Evolutionary conservation across 2,113 vertebrate species (phyloP), one percentile per base, ranked within the genome.

Genomic region (Loxodonta africana): DNA sequence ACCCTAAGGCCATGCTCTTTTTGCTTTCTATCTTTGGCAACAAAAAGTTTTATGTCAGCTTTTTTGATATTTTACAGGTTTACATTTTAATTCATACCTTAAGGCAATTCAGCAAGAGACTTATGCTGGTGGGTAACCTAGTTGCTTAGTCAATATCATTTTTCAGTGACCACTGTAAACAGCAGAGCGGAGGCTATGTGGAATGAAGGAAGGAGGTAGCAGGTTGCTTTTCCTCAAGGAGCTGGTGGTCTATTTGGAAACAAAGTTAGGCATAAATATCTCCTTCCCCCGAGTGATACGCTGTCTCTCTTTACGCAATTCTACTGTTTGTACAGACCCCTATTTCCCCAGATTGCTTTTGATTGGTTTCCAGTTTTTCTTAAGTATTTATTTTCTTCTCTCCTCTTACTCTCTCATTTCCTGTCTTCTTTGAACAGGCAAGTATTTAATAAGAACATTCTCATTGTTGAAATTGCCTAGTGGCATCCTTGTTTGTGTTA

Each of bases 1-100:
- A 95, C 93, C 98, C 97, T 76, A 83, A 98, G 97, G 97, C 88
- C 82, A 94, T 63, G 88, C 10, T 92, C 57, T 91, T 98, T 98
- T 94, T 91, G n/a, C 93, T 94, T 98, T 97, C 95, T 97, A 67
- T 97, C 89, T 97, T 96, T 94, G 83, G 95, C 77, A 98, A 97
- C 33, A 82, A 94, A 97, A 98, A 98, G n/a, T 88, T 95, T 98
- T 97, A 95, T 97, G 82, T 92, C 95, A 97, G 65, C 6, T 98
- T 98, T 98, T 97, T 90, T 96, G 96, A 96, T 98, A 98, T 97
- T 98, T 98, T 96, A 90, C 76, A 96, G 41, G 46, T 96, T 98
- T 98, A 96, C 51, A 80, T 98, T 98, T 98, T 98, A 97, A 98
- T 98, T 98, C 96, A 87, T 95, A 95, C 83, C 78, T 97, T 96